Conservation (phyloP, 2,113 vertebrate genomes). For the Phrynocephalus versicolor region DNA sequence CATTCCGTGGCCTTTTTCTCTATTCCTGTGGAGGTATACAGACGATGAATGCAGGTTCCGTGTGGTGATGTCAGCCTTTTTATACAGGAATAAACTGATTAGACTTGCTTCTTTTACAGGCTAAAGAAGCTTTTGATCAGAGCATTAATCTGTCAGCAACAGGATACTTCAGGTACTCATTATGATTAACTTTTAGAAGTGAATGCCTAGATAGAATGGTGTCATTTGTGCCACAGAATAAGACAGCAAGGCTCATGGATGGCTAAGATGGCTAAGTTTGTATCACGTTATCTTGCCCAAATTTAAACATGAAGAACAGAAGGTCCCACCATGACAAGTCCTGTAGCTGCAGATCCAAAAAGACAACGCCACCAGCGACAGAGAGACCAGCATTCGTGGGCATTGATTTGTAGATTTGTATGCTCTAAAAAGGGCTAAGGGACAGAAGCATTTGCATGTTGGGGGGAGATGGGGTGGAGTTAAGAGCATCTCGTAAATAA, state of each 20-base stretch:
- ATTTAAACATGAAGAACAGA: conserved; percentile 1
- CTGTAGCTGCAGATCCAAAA: not conserved
- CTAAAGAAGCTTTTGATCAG: conserved; percentile 78
- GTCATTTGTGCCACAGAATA: not conserved
- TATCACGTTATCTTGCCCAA: not conserved
- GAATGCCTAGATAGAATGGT: conserved; percentile 14
- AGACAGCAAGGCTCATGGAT: not conserved
- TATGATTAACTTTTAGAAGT: not conserved
- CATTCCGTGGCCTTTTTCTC: not conserved
- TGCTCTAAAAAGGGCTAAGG: not conserved
- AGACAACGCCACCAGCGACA: too few relatives aligned
- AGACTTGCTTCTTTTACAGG: conserved; percentile 65
- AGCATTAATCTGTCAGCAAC: conserved; percentile 88
- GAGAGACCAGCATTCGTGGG: not conserved
- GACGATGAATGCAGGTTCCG: not conserved
- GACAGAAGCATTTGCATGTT: too few relatives aligned
- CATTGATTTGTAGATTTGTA: not conserved
- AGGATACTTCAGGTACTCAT: conserved; percentile 85
- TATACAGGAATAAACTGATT: conserved; percentile 27
- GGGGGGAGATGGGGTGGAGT: not conserved
- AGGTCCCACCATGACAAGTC: not conserved
- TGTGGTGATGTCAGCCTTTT: not conserved
- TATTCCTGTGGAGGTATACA: not conserved
- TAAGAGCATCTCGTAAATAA: too few relatives aligned
- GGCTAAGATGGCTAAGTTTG: conserved; percentile 5